Evolutionary conservation across 1,140 invertebrate species (phyloP).

Genomic region (Semibalanus balanoides): DNA sequence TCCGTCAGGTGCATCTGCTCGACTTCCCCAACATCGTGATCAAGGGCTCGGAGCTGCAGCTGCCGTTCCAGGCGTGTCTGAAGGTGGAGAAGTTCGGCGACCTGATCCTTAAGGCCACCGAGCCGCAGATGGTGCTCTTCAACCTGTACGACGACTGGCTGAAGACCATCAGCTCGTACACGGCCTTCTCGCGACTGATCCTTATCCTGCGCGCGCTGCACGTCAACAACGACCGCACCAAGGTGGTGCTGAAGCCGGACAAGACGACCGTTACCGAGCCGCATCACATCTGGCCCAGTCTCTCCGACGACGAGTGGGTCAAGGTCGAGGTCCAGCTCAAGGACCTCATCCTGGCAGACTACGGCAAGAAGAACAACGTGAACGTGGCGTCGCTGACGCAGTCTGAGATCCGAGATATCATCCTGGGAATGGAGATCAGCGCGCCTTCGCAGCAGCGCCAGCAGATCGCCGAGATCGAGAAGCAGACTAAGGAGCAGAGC

Average conservation of each 20-base stretch:
- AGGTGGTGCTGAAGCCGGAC: slow-evolving; percentile 87
- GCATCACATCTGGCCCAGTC: slow-evolving; percentile 98
- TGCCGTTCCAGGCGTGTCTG: slow-evolving; percentile 97
- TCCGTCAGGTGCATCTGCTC: slow-evolving; percentile 90
- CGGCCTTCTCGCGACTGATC: slow-evolving; percentile 93
- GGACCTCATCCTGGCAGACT: slow-evolving; percentile 96
- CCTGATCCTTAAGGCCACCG: slow-evolving; percentile 95
- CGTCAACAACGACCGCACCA: slow-evolving; percentile 97
- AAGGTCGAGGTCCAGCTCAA: slow-evolving; percentile 97
- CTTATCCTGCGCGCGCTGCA: slow-evolving; percentile 91
- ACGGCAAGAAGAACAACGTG: slow-evolving; percentile 99
- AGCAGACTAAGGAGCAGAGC: slow-evolving; percentile 98
- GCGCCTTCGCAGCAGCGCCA: slow-evolving; percentile 96
- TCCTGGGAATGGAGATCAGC: slow-evolving; percentile 98
- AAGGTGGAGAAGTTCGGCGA: slow-evolving; percentile 99
- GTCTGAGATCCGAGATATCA: slow-evolving; percentile 97
- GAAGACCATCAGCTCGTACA: slow-evolving; percentile 90
- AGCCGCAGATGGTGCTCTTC: slow-evolving; percentile 99
- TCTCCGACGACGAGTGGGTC: slow-evolving; percentile 98
- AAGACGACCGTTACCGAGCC: slow-evolving; percentile 97
- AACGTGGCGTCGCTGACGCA: slow-evolving; percentile 97
- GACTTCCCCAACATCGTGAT: slow-evolving; percentile 99
- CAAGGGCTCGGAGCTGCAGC: slow-evolving; percentile 94
- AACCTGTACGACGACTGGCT: slow-evolving; percentile 99
- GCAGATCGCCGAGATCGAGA: slow-evolving; percentile 99